Base-by-base conservation (phyloP, 64 coral and sea anemone genomes). In the Pocillopora verrucosa region DNA sequence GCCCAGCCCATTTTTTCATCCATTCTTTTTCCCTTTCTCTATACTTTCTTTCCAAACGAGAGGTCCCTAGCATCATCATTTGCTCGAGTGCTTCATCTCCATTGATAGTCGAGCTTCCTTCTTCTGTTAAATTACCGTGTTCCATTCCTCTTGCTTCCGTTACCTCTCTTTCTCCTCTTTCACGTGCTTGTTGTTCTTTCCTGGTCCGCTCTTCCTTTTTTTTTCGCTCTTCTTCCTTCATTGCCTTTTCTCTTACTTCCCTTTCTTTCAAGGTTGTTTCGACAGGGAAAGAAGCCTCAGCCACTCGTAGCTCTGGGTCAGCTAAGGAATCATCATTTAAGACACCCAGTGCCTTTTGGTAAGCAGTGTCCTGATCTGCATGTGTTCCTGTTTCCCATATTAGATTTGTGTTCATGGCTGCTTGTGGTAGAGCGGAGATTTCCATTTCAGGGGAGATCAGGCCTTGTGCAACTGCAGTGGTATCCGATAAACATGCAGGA, bases 11-110 rank as follows among this genome's bases (percentile, higher is more conserved):
- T n/a, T n/a, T 70, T 10, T 70, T 70, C n/a, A 24, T 70, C 67
- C 10, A 11, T 24, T 4, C 67, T 24, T 24, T 19, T 70, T 3
- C 22, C 22, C 19, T 70, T 19, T 70, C n/a, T 70, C 5, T 20
- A 70, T 20, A 70, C n/a, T 10, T 79, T 17, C 0, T 60, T 15
- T 45, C 93, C 90, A 58, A 88, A 94, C 16, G 80, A 80, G 61
- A 94, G 64, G 7, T 15, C 17, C 19, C 16, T 35, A 11, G 34
- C 11, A 16, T 51, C 20, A 22, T 17, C 67, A 11, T 0, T 24
- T 70, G 19, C 19, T 17, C 22, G 2, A 20, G 67, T 24, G 67
- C 20, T 4, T 22, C 67, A n/a, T n/a, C 67, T n/a, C 35, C 10
- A 17, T 19, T n/a, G 35, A 61, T 24, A 51, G 61, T 38, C 19